These are phyloP conservation scores for Lerema accius DNA, from an alignment of 1,140 invertebrate genomes.

Conservation along the genomic window DNA sequence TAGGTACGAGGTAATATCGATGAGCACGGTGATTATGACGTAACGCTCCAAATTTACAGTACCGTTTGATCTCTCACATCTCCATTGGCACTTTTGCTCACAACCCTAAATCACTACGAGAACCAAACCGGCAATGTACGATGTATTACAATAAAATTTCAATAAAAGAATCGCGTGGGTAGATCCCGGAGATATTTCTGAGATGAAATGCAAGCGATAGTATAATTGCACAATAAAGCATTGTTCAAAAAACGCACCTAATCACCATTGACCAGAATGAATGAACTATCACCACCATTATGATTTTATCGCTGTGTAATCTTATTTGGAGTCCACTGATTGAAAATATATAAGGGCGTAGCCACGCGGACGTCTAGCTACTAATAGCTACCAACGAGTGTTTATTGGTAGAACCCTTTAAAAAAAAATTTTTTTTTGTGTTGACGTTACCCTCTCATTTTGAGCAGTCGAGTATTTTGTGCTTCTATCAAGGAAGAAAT, in stretches of 20 bases:
- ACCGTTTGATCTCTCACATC: constrained; percentile 26
- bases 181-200: constrained; percentile 30
- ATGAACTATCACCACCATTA: constrained; percentile 60
- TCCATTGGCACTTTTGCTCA: constrained; percentile 33
- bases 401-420: too few relatives aligned
- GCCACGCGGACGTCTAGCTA: too few relatives aligned
- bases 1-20: constrained; percentile 58
- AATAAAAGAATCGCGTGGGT: constrained; percentile 39
- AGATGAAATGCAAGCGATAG: constrained; percentile 74
- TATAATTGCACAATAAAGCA: constrained; percentile 75
- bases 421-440: too few relatives aligned
- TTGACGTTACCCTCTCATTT: too few relatives aligned
- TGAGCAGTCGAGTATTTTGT: too few relatives aligned
- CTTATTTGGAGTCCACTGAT: constrained; percentile 45
- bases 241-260: constrained; percentile 63
- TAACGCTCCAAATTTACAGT: constrained; percentile 47
- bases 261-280: constrained; percentile 53
- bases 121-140: constrained; percentile 34
- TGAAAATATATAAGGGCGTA: constrained; percentile 46
- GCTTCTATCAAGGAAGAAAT: too few relatives aligned
- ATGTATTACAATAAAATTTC: constrained; percentile 31
- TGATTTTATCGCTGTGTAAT: constrained; percentile 53
- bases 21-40: constrained; percentile 55
- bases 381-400: too few relatives aligned
- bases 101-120: constrained; percentile 17